Percentiles rank a stretch among this genome's conserved stretches.
phyloP scores from a whole-genome alignment of 2,797 vertebrate genomes.

The Periophthalmus magnuspinnatus region DNA sequence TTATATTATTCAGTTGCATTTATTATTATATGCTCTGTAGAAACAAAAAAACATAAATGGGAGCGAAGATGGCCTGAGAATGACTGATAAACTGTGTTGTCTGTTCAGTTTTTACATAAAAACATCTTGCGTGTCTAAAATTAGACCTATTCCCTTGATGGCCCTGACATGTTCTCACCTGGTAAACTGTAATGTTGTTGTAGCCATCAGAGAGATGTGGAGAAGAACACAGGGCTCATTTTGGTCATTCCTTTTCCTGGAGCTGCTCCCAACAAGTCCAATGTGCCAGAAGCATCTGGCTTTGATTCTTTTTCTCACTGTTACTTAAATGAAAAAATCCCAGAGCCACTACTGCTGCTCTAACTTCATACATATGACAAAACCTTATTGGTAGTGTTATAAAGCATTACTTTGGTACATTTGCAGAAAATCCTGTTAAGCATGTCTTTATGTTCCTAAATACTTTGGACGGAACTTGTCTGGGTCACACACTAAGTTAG shows the following conservation, averaged over 20 bases:
- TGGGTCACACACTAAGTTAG: neutral
- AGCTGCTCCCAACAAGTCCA: conserved; percentile 25
- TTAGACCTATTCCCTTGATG: conserved; percentile 1
- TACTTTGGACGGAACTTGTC: neutral
- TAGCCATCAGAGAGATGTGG: conserved; percentile 20
- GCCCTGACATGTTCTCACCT: conserved; percentile 2
- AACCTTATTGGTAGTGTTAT: neutral
- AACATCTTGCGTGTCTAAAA: neutral
- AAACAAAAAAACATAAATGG: neutral
- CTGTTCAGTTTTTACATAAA: too few species aligned
- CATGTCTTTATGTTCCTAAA: neutral
- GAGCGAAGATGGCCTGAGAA: neutral
- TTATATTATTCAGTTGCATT: neutral
- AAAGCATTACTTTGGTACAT: neutral
- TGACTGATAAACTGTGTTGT: neutral
- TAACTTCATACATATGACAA: conserved; percentile 27
- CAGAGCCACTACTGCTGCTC: conserved; percentile 30
- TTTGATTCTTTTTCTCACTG: conserved; percentile 57
- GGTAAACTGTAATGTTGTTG: conserved; percentile 7
- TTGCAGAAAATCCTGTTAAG: neutral
- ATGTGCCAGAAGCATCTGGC: conserved; percentile 70
- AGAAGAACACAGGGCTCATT: conserved; percentile 24
- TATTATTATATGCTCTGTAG: neutral
- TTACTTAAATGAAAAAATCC: conserved; percentile 60
- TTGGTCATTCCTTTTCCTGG: conserved; percentile 52